A percentile compares a stretch with the other conserved stretches of the same genome.
Evolutionary conservation across 2,888 invertebrate genomes (phyloP).

Genomic region (Lobophora halterata): DNA sequence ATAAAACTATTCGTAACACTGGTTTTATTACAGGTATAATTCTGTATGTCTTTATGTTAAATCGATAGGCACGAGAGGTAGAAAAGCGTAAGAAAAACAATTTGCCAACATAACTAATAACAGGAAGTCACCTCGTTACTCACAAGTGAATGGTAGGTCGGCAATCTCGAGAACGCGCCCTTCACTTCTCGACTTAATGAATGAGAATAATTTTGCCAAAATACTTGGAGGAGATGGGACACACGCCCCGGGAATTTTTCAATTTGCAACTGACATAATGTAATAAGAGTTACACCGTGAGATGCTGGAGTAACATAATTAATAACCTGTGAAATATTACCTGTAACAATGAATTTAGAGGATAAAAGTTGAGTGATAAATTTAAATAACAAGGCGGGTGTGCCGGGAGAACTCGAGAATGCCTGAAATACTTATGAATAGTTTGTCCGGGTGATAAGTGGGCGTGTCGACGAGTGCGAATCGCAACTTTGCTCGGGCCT

Average conservation of each 20-base stretch:
- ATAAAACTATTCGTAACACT: slow-evolving; percentile 34
- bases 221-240: slow-evolving; percentile 78
- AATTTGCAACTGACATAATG: slow-evolving; percentile 80
- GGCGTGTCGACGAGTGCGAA: slow-evolving; percentile 60
- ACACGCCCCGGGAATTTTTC: slow-evolving; percentile 80
- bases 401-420: slow-evolving; percentile 41
- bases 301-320: slow-evolving; percentile 76
- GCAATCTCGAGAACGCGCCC: slow-evolving; percentile 73
- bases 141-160: slow-evolving; percentile 75
- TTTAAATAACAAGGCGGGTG: slow-evolving; percentile 74
- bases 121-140: slow-evolving; percentile 78
- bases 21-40: slow-evolving; percentile 37
- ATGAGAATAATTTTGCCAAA: slow-evolving; percentile 80
- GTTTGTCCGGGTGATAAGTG: slow-evolving; percentile 72
- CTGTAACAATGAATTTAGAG: slow-evolving; percentile 79
- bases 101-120: slow-evolving; percentile 76
- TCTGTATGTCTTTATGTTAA: slow-evolving; percentile 45
- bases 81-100: slow-evolving; percentile 69
- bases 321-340: slow-evolving; percentile 80
- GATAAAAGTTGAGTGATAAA: slow-evolving; percentile 81
- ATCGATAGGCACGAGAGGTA: slow-evolving; percentile 48
- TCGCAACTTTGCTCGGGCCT: slow-evolving; percentile 71
- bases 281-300: slow-evolving; percentile 79
- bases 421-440: slow-evolving; percentile 75
- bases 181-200: slow-evolving; percentile 77